These are phyloP conservation scores for Lithophane semibrunnea DNA, from an alignment of 2,888 invertebrate species.

Conservation along the genomic window DNA sequence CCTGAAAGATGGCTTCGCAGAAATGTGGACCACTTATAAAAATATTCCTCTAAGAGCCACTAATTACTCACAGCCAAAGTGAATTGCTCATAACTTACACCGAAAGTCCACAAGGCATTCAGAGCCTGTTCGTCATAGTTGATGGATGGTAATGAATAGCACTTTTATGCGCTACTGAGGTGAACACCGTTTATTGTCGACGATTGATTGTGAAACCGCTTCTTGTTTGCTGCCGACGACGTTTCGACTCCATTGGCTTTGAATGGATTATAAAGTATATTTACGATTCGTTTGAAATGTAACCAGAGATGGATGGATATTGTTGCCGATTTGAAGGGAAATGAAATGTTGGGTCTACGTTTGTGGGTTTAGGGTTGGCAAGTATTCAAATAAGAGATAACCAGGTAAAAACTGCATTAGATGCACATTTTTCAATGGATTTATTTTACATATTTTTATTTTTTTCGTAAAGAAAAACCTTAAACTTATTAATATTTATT, in stretches of 20 bases:
- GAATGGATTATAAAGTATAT: slow-evolving; percentile 68
- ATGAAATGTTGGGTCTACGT: slow-evolving; percentile 40
- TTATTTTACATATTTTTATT: background rate
- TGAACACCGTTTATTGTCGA: slow-evolving; percentile 68
- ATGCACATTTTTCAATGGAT: background rate
- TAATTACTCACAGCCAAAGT: slow-evolving; percentile 36
- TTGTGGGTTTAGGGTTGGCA: slow-evolving; percentile 34
- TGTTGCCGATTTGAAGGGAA: slow-evolving; percentile 53
- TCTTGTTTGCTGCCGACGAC: slow-evolving; percentile 63
- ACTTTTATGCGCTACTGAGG: slow-evolving; percentile 77
- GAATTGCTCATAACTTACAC: slow-evolving; percentile 61
- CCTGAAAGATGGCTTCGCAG: slow-evolving; percentile 15
- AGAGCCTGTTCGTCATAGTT: slow-evolving; percentile 78
- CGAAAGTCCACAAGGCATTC: slow-evolving; percentile 65
- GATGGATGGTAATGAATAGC: slow-evolving; percentile 83
- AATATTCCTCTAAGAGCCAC: slow-evolving; percentile 13
- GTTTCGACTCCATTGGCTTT: slow-evolving; percentile 67
- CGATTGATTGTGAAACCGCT: slow-evolving; percentile 69
- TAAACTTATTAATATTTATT: background rate
- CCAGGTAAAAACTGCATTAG: background rate
- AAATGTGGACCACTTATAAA: slow-evolving; percentile 17
- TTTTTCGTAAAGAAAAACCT: no score
- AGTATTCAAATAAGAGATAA: no score
- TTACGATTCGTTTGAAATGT: slow-evolving; percentile 63
- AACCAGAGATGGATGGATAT: slow-evolving; percentile 58